Evolutionary conservation across 2,113 vertebrate genomes (phyloP).

Genomic region (Bothrops jararaca): DNA sequence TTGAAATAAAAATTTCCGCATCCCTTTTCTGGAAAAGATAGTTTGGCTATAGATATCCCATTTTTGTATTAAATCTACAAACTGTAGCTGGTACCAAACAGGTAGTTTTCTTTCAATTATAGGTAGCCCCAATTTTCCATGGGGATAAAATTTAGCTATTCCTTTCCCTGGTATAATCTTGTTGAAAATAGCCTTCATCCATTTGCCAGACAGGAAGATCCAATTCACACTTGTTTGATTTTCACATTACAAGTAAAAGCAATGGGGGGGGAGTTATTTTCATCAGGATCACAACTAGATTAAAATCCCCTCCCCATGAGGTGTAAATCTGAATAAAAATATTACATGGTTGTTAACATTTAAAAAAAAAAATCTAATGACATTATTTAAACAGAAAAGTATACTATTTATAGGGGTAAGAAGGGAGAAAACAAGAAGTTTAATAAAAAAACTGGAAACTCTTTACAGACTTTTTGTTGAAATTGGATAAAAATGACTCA

Average conservation of each 20-base stretch:
- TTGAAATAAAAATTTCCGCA: not conserved
- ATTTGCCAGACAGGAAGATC: not conserved
- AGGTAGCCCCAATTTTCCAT: not conserved
- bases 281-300: not conserved
- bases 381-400: not conserved
- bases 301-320: not conserved
- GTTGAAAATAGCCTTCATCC: not conserved
- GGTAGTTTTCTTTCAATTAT: not conserved
- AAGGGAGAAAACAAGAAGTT: not conserved
- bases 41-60: not conserved
- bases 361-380: not conserved
- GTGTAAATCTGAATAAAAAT: not conserved
- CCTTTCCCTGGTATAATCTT: not conserved
- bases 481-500: not conserved
- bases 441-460: not conserved
- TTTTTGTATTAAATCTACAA: not conserved
- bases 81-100: not conserved
- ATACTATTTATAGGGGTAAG: not conserved
- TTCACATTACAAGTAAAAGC: not conserved
- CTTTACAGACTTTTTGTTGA: not conserved
- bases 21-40: not conserved
- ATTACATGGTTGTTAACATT: not conserved
- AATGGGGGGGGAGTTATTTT: not conserved
- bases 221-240: not conserved
- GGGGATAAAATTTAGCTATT: not conserved